Evolutionary conservation across 2,888 invertebrate genomes (phyloP).

Genomic region (Galerucella calmariensis): DNA sequence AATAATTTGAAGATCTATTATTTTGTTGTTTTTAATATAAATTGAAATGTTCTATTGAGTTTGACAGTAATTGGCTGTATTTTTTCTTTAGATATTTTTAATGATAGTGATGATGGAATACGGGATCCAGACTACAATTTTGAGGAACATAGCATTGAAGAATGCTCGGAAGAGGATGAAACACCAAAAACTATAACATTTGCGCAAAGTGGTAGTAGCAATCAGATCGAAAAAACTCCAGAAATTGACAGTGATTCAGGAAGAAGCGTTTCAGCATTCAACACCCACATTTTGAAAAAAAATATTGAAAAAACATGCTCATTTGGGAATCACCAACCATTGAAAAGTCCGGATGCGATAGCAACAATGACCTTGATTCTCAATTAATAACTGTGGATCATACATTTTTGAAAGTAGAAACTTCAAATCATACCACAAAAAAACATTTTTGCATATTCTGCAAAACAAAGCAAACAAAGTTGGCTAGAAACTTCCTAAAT

Average conservation of each 20-base stretch:
- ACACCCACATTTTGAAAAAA: too few species aligned
- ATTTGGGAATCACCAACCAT: too few species aligned
- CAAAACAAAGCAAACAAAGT: constrained; percentile 23
- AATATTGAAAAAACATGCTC: too few species aligned
- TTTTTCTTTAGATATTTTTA: constrained; percentile 5
- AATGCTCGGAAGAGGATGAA: constrained; percentile 5
- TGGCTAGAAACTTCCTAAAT: constrained; percentile 26
- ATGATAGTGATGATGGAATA: constrained; percentile 8
- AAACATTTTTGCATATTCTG: constrained; percentile 27
- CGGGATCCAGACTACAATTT: constrained; percentile 6
- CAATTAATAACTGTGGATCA: too few species aligned
- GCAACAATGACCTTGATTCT: too few species aligned
- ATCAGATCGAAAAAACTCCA: background rate
- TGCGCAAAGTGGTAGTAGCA: background rate
- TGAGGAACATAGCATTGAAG: background rate
- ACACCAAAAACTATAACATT: background rate
- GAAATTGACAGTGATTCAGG: constrained; percentile 5
- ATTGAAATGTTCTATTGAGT: background rate
- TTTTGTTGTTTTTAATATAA: too few species aligned
- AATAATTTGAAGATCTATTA: too few species aligned
- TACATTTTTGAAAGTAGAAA: too few species aligned
- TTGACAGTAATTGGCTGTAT: constrained; percentile 6
- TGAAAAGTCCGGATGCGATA: too few species aligned
- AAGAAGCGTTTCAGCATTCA: too few species aligned
- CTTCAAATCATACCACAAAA: constrained; percentile 11